Evolutionary conservation across 2,113 vertebrate species (phyloP), one percentile per base, ranked within the genome.

Genomic region (Phrynosoma blainvillii): DNA sequence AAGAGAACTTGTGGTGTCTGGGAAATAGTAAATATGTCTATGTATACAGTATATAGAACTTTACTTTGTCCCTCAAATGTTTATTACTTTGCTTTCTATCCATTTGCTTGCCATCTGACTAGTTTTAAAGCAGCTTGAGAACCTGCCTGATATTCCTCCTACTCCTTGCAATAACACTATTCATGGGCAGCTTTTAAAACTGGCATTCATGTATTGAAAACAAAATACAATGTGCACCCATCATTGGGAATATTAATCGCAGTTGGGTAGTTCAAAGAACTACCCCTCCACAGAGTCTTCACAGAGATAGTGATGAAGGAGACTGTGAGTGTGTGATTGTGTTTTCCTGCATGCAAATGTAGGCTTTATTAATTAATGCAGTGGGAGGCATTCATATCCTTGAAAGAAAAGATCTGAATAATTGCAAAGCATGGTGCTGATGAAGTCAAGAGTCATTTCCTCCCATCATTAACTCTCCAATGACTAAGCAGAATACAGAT

Each of bases 401-500:
- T 81, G 23, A 88, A 78, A 79, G 47, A 88, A 92, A 90, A 85
- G 25, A 23, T 23, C 32, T 85, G n/a, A 40, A 42, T 89, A 94
- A 91, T 74, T 84, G 54, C 5, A 68, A 90, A 91, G 18, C 66
- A 68, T 40, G 20, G 30, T 70, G 84, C 52, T 10, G 25, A 70
- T 65, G 82, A 66, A 87, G 36, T 23, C 89, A 65, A 5, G 25
- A 7, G 16, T 84, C 21, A 2, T 88, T 40, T 88, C 89, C 4
- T 32, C 87, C 81, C 56, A n/a, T 47, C 66, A 32, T 71, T 78
- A 85, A 27, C 36, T 79, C 5, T 88, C 86, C 27, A 66, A 0
- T 0, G 21, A 82, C 32, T 81, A 88, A 82, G 0, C 36, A 75
- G 65, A 82, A 73, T 62, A 18, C 32, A 90, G 47, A 91, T 88